phyloP scores from a whole-genome alignment of 2,888 invertebrate species.

The Trisateles emortualis region DNA sequence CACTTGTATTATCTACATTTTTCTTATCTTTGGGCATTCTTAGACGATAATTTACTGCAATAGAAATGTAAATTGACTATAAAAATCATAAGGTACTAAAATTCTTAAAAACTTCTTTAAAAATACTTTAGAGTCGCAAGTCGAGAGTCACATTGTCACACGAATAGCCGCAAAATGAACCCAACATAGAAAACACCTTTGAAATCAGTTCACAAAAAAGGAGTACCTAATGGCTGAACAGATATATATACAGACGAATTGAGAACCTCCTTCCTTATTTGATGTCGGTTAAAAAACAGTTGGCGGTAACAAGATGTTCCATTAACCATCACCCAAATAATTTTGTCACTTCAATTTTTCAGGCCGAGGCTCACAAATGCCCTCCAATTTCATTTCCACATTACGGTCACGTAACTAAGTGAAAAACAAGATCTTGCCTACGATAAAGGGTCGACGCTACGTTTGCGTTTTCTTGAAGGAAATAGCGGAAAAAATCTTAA shows the following conservation, averaged over 20 bases:
- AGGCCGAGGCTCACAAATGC: neutral
- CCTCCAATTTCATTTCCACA: constrained; percentile 4
- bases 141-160: too few species aligned
- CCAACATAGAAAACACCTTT: too few species aligned
- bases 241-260: too few species aligned
- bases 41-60: neutral
- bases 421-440: constrained; percentile 3
- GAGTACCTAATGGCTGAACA: too few species aligned
- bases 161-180: too few species aligned
- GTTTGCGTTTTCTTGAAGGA: neutral
- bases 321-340: neutral
- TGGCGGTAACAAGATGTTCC: neutral
- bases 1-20: neutral
- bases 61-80: too few species aligned
- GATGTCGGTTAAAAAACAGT: too few species aligned
- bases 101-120: too few species aligned
- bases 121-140: too few species aligned
- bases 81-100: too few species aligned
- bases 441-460: constrained; percentile 1
- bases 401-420: constrained; percentile 8
- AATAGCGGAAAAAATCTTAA: constrained; percentile 3
- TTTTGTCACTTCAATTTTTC: neutral
- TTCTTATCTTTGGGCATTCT: neutral
- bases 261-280: too few species aligned
- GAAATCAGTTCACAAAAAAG: too few species aligned